Evolutionary conservation across 2,797 vertebrate genomes (phyloP).

Genomic region (Champsocephalus esox): DNA sequence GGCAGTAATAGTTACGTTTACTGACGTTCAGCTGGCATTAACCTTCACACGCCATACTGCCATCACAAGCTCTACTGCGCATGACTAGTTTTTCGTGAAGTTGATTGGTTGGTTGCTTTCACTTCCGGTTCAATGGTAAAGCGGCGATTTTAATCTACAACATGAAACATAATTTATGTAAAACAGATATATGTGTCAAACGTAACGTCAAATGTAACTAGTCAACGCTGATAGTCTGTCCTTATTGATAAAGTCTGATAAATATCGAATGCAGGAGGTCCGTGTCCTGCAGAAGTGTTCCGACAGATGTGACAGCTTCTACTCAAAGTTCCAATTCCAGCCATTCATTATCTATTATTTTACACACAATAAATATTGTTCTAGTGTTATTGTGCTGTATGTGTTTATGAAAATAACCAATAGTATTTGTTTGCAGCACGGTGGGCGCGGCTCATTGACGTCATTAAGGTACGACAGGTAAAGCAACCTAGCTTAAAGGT

Average conservation of each 20-base stretch:
- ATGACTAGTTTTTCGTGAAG: not conserved
- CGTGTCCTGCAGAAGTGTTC: constrained; percentile 26
- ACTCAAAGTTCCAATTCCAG: constrained; percentile 40
- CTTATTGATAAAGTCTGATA: not conserved
- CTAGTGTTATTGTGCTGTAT: too few species aligned
- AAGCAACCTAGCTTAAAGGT: too few species aligned
- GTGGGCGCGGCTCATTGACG: too few species aligned
- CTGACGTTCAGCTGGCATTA: not conserved
- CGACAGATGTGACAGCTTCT: not conserved
- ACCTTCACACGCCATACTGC: constrained; percentile 46
- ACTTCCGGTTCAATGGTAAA: constrained; percentile 27
- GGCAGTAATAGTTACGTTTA: accelerated
- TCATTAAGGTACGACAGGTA: too few species aligned
- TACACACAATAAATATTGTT: too few species aligned
- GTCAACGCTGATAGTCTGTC: too few species aligned
- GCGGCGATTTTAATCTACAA: not conserved
- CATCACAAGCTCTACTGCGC: not conserved
- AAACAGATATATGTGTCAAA: too few species aligned
- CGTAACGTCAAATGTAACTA: too few species aligned
- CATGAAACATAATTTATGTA: accelerated
- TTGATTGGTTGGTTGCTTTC: constrained; percentile 31
- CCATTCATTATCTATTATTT: too few species aligned
- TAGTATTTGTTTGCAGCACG: too few species aligned
- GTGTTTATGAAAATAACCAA: too few species aligned
- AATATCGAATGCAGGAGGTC: not conserved